phyloP scores from a whole-genome alignment of 2,113 vertebrate genomes.

The Eudorcas thomsonii region DNA sequence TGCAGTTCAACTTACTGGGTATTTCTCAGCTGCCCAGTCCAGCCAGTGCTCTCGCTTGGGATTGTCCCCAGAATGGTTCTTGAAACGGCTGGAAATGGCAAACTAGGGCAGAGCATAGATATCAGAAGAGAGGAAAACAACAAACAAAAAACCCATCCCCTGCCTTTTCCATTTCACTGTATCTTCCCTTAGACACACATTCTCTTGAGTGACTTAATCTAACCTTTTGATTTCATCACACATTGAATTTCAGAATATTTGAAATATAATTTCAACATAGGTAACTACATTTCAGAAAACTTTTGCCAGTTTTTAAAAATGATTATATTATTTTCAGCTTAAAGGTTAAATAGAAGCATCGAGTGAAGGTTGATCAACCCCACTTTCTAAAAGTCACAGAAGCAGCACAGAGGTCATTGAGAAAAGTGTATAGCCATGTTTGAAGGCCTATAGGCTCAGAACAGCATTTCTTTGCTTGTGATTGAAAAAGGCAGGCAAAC shows the following conservation, averaged over 20 bases:
- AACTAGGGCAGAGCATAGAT: constrained; percentile 82
- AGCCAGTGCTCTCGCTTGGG: constrained; percentile 91
- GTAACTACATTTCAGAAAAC: neutral
- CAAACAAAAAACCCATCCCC: neutral
- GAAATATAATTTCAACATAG: neutral
- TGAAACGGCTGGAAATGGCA: constrained; percentile 90
- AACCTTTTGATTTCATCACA: neutral
- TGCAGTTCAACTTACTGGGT: constrained; percentile 83
- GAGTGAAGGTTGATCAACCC: neutral
- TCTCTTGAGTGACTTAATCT: neutral
- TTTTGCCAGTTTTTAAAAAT: neutral
- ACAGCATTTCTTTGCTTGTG: neutral
- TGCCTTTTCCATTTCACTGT: neutral
- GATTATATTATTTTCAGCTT: neutral
- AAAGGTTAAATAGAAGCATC: neutral
- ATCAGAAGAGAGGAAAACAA: neutral
- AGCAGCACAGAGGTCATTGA: neutral
- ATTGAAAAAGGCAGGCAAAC: neutral
- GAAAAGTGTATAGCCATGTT: neutral
- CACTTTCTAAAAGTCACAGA: neutral
- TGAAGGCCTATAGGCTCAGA: neutral
- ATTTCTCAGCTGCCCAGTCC: constrained; percentile 96
- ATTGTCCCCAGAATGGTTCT: constrained; percentile 78
- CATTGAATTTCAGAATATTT: constrained; percentile 33
- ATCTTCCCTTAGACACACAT: neutral